Percentiles rank a stretch among this genome's conserved stretches.
These are phyloP conservation scores for Mesorhabditis sp. DNA, from an alignment of 2,888 invertebrate species.

Conservation along the genomic window DNA sequence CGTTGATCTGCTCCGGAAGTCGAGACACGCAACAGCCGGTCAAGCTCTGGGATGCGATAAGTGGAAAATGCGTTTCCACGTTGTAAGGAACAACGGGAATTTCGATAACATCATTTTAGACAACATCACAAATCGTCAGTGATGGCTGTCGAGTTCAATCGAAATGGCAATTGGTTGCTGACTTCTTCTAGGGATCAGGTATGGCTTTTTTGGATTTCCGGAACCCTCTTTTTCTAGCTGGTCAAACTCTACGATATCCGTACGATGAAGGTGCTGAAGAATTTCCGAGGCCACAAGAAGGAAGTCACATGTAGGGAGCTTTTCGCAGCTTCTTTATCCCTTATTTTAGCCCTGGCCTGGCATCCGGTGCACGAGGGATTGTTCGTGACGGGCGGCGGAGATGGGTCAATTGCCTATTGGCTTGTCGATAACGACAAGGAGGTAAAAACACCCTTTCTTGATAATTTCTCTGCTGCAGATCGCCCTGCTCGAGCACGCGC, in stretches of 20 bases:
- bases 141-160: slow-evolving; percentile 98
- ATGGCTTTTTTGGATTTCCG: not conserved
- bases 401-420: slow-evolving; percentile 98
- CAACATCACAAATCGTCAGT: slow-evolving; percentile 99
- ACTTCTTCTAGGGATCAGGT: slow-evolving; percentile 40
- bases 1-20: slow-evolving; percentile 92
- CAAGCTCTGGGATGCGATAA: slow-evolving; percentile 97
- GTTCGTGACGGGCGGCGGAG: slow-evolving; percentile 96
- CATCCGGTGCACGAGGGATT: slow-evolving; percentile 95
- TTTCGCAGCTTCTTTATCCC: slow-evolving; percentile 7
- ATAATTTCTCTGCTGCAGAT: slow-evolving; percentile 62
- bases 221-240: slow-evolving; percentile 60
- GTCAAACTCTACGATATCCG: slow-evolving; percentile 95
- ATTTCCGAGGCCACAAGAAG: slow-evolving; percentile 97
- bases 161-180: slow-evolving; percentile 92
- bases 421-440: slow-evolving; percentile 86
- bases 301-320: slow-evolving; percentile 72
- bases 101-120: slow-evolving; percentile 60
- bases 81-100: slow-evolving; percentile 67
- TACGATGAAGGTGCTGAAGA: slow-evolving; percentile 90
- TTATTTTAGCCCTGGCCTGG: slow-evolving; percentile 72
- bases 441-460: slow-evolving; percentile 33
- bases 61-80: slow-evolving; percentile 88
- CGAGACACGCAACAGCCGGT: slow-evolving; percentile 99
- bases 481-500: slow-evolving; percentile 94